Base-by-base conservation (phyloP, 2,113 vertebrate genomes). In the Alexandromys fortis region DNA sequence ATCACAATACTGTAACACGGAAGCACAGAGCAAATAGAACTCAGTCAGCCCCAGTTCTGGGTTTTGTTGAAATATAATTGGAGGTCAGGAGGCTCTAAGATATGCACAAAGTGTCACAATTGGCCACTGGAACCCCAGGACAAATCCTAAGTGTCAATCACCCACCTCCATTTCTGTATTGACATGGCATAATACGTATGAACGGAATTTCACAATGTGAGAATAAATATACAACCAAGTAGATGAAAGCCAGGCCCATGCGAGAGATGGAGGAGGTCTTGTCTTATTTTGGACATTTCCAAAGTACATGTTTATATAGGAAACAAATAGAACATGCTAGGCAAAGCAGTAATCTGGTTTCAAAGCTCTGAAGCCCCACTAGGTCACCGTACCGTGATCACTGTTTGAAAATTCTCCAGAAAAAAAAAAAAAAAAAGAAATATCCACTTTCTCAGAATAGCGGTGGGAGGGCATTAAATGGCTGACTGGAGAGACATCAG, bases 391-490 rank as follows among this genome's bases (percentile, higher is more conserved):
- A 70, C 79, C 63, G 1, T 78, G 81, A 30, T 75, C 68, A n/a
- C 45, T 81, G 13, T 79, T 63, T 11, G 1, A 61, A 65, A 35
- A 58, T 67, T 85, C 35, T 45, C 55, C 22, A 11, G 28, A 4
- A 94, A n/a, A 52, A 92, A 94, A 42, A 52, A 92, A 94, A 42
- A 42, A n/a, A 52, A 91, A 90, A 52, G 21, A 13, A 87, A 33
- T 87, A 88, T 13, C 5, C 22, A 77, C 76, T 58, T 81, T n/a
- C 82, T 86, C 72, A 70, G 94, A 88, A 76, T 19, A 90, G 58
- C 45, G 63, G 67, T 77, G 30, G 52, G 49, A 0, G 68, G 91
- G 33, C 70, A 49, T 77, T 77, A 35, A 79, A 78, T 28, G 11
- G 52, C 33, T 42, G 45, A 16, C 55, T 42, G 21, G 55, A 33